These are phyloP conservation scores for Butorides virescens DNA, from an alignment of 2,113 vertebrate species.

Conservation along the genomic window DNA sequence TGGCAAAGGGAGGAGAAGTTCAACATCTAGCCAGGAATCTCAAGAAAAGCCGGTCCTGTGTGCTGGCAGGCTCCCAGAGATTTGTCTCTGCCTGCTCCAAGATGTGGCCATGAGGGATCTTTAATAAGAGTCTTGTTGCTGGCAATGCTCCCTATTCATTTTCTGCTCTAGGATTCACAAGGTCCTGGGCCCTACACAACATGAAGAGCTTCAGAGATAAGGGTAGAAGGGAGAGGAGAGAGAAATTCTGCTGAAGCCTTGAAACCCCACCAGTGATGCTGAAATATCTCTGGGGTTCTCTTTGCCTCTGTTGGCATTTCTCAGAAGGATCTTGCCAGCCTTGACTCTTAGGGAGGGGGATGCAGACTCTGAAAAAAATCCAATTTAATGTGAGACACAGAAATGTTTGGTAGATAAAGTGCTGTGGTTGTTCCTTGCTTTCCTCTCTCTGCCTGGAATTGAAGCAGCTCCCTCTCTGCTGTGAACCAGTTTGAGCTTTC, in stretches of 20 bases:
- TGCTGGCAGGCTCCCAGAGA: background rate
- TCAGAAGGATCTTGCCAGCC: slow-evolving; percentile 9
- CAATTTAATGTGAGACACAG: background rate
- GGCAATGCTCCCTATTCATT: background rate
- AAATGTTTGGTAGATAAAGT: slow-evolving; percentile 1
- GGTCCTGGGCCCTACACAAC: background rate
- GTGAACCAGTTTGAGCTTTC: background rate
- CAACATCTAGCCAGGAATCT: background rate
- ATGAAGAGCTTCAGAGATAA: background rate
- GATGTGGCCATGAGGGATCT: background rate
- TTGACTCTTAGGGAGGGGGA: background rate
- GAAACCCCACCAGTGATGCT: background rate
- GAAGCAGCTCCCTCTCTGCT: background rate
- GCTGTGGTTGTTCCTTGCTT: background rate
- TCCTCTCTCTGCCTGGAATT: background rate
- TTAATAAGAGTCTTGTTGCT: background rate
- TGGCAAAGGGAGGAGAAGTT: background rate
- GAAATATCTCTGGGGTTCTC: background rate
- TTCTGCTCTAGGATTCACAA: background rate
- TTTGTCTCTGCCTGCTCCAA: background rate
- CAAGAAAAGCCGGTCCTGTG: background rate
- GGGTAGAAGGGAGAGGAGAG: background rate
- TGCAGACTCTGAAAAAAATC: slow-evolving; percentile 2
- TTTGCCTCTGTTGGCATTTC: background rate
- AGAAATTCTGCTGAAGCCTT: background rate